phyloP scores from a whole-genome alignment of 2,113 vertebrate species.

The Sprattus sprattus region DNA sequence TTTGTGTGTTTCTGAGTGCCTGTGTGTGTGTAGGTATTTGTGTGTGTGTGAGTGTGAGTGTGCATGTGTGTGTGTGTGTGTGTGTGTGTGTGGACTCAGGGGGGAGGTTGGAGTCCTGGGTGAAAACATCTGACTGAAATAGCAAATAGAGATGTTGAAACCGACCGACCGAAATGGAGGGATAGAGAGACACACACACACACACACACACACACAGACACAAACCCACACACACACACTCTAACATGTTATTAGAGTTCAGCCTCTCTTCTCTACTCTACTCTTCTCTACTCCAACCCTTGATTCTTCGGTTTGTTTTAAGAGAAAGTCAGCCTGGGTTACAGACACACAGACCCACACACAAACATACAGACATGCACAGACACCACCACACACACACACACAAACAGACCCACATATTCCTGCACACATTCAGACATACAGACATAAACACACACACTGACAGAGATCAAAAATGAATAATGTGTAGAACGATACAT shows the following conservation, averaged over 20 bases:
- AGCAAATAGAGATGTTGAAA: slow-evolving; percentile 9
- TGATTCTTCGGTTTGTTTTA: no score
- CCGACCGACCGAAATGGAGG: not conserved
- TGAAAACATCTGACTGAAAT: not conserved
- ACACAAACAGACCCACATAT: not conserved
- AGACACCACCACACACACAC: not conserved
- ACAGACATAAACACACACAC: not conserved
- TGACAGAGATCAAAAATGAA: no score
- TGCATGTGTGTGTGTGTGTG: not conserved
- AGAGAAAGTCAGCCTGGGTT: no score
- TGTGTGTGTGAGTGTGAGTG: not conserved
- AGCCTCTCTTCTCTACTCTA: no score
- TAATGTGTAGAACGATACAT: no score
- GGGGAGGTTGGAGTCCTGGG: not conserved
- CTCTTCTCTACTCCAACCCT: no score
- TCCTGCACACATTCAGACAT: not conserved
- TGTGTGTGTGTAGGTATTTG: not conserved
- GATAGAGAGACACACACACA: no score
- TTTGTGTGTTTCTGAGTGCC: not conserved
- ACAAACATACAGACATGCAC: not conserved
- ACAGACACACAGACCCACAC: not conserved
- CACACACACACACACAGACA: no score
- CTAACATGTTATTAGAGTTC: no score
- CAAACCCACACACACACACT: no score
- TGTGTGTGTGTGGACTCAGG: not conserved